phyloP scores from a whole-genome alignment of 2,113 vertebrate genomes.

The Psilopsiagon aurifrons region DNA sequence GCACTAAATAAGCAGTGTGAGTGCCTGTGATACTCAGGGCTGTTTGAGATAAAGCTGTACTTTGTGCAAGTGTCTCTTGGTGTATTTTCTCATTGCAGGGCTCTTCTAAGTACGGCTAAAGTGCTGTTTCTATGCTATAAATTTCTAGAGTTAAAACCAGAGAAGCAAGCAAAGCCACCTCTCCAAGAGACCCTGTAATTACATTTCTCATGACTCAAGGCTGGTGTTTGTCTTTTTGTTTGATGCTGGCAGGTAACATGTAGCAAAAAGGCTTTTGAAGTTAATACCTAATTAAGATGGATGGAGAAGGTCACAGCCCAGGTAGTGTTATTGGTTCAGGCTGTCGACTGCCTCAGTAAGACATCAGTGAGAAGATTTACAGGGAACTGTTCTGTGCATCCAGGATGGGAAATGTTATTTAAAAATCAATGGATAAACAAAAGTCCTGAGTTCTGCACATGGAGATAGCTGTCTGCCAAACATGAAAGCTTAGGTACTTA shows the following conservation, averaged over 20 bases:
- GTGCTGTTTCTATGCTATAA: slow-evolving; percentile 35
- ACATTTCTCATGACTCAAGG: slow-evolving; percentile 56
- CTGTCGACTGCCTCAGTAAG: slow-evolving; percentile 15
- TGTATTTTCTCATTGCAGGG: background rate
- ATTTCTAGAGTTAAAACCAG: slow-evolving; percentile 33
- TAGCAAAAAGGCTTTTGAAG: slow-evolving; percentile 50
- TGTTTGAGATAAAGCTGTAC: background rate
- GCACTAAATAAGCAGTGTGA: background rate
- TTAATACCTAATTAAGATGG: slow-evolving; percentile 64
- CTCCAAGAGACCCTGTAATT: slow-evolving; percentile 68
- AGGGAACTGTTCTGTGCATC: background rate
- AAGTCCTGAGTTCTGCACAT: background rate
- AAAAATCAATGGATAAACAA: slow-evolving; percentile 37
- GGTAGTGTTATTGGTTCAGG: background rate
- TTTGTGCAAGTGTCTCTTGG: background rate
- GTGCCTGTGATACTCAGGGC: background rate
- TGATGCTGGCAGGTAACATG: slow-evolving; percentile 39
- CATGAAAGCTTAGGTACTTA: background rate
- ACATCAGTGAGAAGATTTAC: slow-evolving; percentile 25
- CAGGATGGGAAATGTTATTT: slow-evolving; percentile 45
- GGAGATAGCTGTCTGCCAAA: background rate
- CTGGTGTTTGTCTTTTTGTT: slow-evolving; percentile 70
- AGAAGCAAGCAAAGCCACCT: slow-evolving; percentile 13
- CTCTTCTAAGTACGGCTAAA: background rate
- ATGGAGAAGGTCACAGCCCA: slow-evolving; percentile 36